A percentile compares a stretch with the other conserved stretches of the same genome.
Conservation (phyloP, 2,797 vertebrate genomes). For the Sphaeramia orbicularis region DNA sequence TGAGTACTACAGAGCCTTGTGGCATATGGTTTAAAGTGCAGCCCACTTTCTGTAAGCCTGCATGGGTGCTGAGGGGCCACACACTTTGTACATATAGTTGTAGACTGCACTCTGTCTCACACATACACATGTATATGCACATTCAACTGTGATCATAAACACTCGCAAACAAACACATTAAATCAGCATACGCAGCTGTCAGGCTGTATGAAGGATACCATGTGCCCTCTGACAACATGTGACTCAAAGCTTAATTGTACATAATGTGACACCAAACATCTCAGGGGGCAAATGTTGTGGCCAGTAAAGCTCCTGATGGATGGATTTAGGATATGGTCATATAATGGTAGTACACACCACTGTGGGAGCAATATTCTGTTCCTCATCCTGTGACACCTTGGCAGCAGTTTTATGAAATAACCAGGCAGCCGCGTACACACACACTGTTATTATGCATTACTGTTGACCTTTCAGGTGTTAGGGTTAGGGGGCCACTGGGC, state of each 20-base stretch:
- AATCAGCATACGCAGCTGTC: slow-evolving; percentile 13
- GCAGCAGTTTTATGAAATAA: slow-evolving; percentile 43
- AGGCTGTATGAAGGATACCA: slow-evolving; percentile 24
- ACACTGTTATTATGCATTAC: slow-evolving; percentile 59
- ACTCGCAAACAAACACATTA: slow-evolving; percentile 9
- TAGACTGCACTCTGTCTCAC: not conserved
- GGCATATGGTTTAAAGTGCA: slow-evolving; percentile 59
- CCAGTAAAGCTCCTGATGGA: slow-evolving; percentile 10
- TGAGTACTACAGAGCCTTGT: slow-evolving; percentile 54
- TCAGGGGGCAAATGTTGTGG: slow-evolving; percentile 13
- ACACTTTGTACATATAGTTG: slow-evolving; percentile 33
- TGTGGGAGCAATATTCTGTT: slow-evolving; percentile 51
- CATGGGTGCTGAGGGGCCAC: slow-evolving; percentile 31
- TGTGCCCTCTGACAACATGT: slow-evolving; percentile 9
- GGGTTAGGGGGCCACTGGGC: slow-evolving; percentile 65
- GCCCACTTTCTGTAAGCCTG: slow-evolving; percentile 28
- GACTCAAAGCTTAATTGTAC: slow-evolving; percentile 17
- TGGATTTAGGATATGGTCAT: slow-evolving; percentile 15
- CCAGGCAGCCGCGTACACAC: slow-evolving; percentile 51
- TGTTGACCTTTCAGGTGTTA: slow-evolving; percentile 73
- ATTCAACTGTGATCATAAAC: not conserved
- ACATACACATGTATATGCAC: not conserved
- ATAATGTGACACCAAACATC: slow-evolving; percentile 31
- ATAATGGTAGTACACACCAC: not conserved
- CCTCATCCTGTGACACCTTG: slow-evolving; percentile 68